phyloP scores from a whole-genome alignment of 2,888 invertebrate species.

The Caenorhabditis sinica region DNA sequence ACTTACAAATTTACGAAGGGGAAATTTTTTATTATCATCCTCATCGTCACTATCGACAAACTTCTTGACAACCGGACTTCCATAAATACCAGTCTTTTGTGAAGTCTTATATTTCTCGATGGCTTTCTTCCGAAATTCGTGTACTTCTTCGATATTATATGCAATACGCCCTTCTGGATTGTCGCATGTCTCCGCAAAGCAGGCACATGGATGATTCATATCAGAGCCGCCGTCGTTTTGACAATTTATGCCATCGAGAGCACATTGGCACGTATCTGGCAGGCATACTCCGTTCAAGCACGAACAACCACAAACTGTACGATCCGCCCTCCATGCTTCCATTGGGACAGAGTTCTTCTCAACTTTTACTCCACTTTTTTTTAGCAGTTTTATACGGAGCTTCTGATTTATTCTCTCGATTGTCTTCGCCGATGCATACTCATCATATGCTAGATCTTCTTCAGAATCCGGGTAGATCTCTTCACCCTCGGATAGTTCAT shows the following conservation, averaged over 20 bases:
- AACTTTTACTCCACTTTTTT: slow-evolving; percentile 55
- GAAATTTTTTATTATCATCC: slow-evolving; percentile 12
- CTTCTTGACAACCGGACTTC: slow-evolving; percentile 52
- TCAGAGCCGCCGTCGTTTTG: slow-evolving; percentile 55
- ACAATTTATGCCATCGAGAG: slow-evolving; percentile 63
- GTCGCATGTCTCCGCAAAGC: slow-evolving; percentile 34
- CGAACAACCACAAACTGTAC: slow-evolving; percentile 68
- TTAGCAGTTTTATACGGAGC: slow-evolving; percentile 48
- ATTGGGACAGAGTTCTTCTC: slow-evolving; percentile 25
- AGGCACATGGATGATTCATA: slow-evolving; percentile 52
- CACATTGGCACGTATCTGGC: slow-evolving; percentile 71
- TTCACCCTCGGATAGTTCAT: slow-evolving; percentile 57
- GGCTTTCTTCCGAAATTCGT: slow-evolving; percentile 22
- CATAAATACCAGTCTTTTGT: slow-evolving; percentile 47
- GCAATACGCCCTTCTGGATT: slow-evolving; percentile 60
- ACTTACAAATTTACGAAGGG: not conserved
- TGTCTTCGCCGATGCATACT: slow-evolving; percentile 36
- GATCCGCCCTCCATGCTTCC: slow-evolving; percentile 49
- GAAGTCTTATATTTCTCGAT: slow-evolving; percentile 48
- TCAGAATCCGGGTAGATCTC: slow-evolving; percentile 58
- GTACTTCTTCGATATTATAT: slow-evolving; percentile 55
- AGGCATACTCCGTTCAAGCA: slow-evolving; percentile 69
- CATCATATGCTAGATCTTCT: slow-evolving; percentile 36
- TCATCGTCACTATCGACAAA: slow-evolving; percentile 56
- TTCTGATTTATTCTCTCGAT: slow-evolving; percentile 13